Evolutionary conservation across 2,888 invertebrate genomes (phyloP), one percentile per base, ranked within the genome.

Genomic region (Aphidoletes aphidimyza): DNA sequence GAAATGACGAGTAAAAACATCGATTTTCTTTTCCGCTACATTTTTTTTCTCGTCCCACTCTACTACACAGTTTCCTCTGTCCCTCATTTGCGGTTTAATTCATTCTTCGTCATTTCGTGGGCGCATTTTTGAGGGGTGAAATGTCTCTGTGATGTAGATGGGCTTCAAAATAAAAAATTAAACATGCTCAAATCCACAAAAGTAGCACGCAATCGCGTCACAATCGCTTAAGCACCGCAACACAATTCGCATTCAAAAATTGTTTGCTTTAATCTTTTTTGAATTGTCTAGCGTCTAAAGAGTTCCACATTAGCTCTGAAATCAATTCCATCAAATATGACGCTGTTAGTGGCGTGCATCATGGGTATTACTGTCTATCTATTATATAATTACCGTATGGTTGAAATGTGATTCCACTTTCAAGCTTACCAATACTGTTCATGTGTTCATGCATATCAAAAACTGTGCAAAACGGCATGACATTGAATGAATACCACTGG

Each of bases 191-290:
- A 69, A 69, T 69, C 69, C 54, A 54, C 22, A 22, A 1, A 69
- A 69, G 69, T 69, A 69, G 17, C 69, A 69, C 69, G 69, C 69
- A 69, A 69, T 69, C 69, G 30, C 30, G 34, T 69, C 69, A 69
- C 69, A 69, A 26, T 69, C 69, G 34, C 34, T 69, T 69, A 69
- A 69, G 69, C 69, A 69, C 69, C 69, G 69, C 69, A 69, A 69
- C 69, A 69, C 69, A 30, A 69, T 69, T 69, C 69, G 14, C 69
- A 69, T 69, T 69, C 34, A 69, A 69, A 69, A 69, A 69, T 69
- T 69, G 30, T 69, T 69, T 34, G 69, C 69, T 69, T 69, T 69
- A 69, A 69, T 69, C 69, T 69, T 14, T 69, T 69, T 69, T 14
- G 30, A 30, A 69, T 69, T 69, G 34, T 69, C 69, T 69, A 69